phyloP scores from a whole-genome alignment of 2,888 invertebrate species.

The Cepaea hortensis region DNA sequence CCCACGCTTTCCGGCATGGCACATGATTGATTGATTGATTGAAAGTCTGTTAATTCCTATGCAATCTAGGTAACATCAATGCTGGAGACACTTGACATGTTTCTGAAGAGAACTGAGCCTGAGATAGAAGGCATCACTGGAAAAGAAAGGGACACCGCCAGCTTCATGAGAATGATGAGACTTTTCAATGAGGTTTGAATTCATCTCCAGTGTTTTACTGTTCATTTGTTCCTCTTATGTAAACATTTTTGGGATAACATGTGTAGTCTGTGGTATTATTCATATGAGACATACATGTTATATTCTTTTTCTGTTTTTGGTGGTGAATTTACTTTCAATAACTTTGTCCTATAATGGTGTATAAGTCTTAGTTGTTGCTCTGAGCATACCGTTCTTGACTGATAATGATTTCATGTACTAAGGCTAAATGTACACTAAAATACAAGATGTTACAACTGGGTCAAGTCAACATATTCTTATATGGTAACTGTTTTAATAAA shows the following conservation, averaged over 20 bases:
- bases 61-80: constrained; percentile 62
- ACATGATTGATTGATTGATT: no score
- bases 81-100: constrained; percentile 71
- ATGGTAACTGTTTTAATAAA: no score
- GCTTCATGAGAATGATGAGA: constrained; percentile 77
- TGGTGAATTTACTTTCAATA: background rate
- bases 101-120: constrained; percentile 75
- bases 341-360: no score
- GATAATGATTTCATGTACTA: no score
- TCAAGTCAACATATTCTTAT: no score
- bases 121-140: constrained; percentile 76
- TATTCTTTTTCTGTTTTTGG: background rate
- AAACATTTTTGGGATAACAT: background rate
- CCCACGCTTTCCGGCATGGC: no score
- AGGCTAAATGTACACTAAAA: no score
- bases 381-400: no score
- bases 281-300: background rate
- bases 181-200: constrained; percentile 74
- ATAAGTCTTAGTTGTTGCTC: no score
- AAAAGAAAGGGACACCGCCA: constrained; percentile 75
- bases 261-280: background rate
- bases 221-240: background rate
- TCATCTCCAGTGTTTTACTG: background rate
- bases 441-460: no score
- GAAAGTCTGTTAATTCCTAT: no score